Base-by-base conservation (phyloP, 2,888 invertebrate species). In the Hipparchia semele region DNA sequence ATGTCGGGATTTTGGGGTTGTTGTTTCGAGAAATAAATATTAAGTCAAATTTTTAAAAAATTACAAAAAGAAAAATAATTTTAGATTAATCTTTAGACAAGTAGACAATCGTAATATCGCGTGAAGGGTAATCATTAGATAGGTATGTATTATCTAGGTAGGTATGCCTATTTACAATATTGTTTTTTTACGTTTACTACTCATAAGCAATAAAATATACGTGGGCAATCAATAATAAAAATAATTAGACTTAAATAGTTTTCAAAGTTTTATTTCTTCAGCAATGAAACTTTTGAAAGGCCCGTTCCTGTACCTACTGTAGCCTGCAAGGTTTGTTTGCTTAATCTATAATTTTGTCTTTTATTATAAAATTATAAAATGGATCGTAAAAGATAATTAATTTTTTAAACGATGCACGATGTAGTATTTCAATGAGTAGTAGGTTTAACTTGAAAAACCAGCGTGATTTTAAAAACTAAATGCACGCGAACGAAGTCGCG, bases 201-300 rank as follows among this genome's bases (percentile, higher is more conserved):
- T 8, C 7, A 56, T 56, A 13, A 7, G 1, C 8, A 9, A 8
- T 56, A 56, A 62, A 62, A 64, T 49, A 12, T 45, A 64, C 45
- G 60, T 2, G 5, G 45, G 39, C 60, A 61, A 39, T 61, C 45
- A 10, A n/a, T 61, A 45, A 46, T n/a, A 39, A 45, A 7, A 49
- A 6, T 2, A 49, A 49, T 49, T 6, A 49, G 6, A 49, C 6
- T 49, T 61, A 5, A 61, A 33, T 33, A 33, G n/a, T 33, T 59
- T 59, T 5, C 33, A 61, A 45, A 61, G 61, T 45, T n/a, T 46
- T 61, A 61, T 61, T 61, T 61, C 61, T 64, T 13, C 7, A 64
- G 8, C 9, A 64, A 49, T 62, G 10, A 64, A 33, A 13, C 23
- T 64, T 64, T 64, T 64, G 64, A 64, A 64, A 64, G 13, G 62